A percentile compares a stretch with the other conserved stretches of the same genome.
phyloP scores from a whole-genome alignment of 2,113 vertebrate species.

The Eolophus roseicapilla region DNA sequence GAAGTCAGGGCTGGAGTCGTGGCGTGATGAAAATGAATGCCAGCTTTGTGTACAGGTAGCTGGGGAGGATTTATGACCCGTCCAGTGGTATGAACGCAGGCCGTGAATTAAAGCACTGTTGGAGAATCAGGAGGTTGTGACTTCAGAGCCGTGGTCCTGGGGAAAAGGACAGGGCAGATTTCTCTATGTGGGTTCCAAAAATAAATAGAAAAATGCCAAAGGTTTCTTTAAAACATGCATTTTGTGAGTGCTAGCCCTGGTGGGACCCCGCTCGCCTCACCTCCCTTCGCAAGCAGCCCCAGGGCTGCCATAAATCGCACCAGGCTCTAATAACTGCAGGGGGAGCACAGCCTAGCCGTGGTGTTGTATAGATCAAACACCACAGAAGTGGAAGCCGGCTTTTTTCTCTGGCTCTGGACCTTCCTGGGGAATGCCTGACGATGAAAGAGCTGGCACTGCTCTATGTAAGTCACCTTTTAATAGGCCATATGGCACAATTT shows the following conservation, averaged over 20 bases:
- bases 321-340: fast-evolving
- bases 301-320: not conserved
- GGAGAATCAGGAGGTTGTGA: not conserved
- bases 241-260: not conserved
- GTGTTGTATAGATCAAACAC: not conserved
- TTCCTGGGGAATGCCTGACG: not conserved
- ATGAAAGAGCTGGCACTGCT: not conserved
- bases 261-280: not conserved
- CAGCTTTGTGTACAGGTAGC: conserved; percentile 36
- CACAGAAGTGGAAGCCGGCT: not conserved
- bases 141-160: not conserved
- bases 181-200: not conserved
- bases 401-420: not conserved
- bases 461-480: not conserved
- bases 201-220: not conserved
- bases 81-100: not conserved
- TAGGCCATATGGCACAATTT: not conserved
- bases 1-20: not conserved
- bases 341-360: fast-evolving
- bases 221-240: not conserved
- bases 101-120: conserved; percentile 37
- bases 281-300: not conserved
- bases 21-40: not conserved
- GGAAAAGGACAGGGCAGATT: not conserved
- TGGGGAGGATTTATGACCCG: conserved; percentile 25